Evolutionary conservation across 2,113 vertebrate species (phyloP).

Genomic region (Phrynosoma blainvillii): DNA sequence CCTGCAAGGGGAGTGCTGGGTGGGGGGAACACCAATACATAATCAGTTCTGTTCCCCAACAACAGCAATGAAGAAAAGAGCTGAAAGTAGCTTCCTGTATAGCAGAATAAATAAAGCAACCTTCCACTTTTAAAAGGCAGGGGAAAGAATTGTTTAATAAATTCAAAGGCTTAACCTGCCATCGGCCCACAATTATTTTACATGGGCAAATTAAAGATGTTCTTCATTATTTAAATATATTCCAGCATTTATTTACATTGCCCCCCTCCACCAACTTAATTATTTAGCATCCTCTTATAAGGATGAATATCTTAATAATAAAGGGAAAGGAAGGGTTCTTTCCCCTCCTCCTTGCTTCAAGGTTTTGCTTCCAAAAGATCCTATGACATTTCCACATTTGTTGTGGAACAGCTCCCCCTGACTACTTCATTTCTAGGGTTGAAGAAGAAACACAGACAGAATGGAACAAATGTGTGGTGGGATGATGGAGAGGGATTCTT

Average conservation of each 20-base stretch:
- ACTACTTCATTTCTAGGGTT: constrained; percentile 73
- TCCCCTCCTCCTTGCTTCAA: neutral
- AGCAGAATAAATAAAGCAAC: constrained; percentile 56
- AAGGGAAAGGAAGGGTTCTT: constrained; percentile 43
- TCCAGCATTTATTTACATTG: constrained; percentile 73
- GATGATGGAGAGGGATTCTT: constrained; percentile 30
- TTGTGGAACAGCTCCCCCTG: constrained; percentile 85
- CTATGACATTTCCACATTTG: constrained; percentile 67
- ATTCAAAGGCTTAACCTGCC: constrained; percentile 61
- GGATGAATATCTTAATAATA: constrained; percentile 81
- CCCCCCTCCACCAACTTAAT: constrained; percentile 71
- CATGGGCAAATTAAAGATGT: constrained; percentile 71
- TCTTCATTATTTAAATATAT: constrained; percentile 82
- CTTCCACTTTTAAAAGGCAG: constrained; percentile 56
- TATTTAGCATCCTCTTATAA: constrained; percentile 74
- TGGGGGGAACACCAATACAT: constrained; percentile 60
- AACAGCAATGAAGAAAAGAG: constrained; percentile 44
- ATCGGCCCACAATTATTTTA: constrained; percentile 68
- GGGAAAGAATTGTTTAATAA: constrained; percentile 65
- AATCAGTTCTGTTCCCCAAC: constrained; percentile 68
- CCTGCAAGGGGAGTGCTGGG: constrained; percentile 68
- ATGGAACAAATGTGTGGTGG: neutral
- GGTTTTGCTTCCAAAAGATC: constrained; percentile 70
- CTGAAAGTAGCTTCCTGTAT: constrained; percentile 62
- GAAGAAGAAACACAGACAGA: constrained; percentile 54